These are phyloP conservation scores for Nesidiocoris tenuis DNA, from an alignment of 2,888 invertebrate species.

Conservation along the genomic window DNA sequence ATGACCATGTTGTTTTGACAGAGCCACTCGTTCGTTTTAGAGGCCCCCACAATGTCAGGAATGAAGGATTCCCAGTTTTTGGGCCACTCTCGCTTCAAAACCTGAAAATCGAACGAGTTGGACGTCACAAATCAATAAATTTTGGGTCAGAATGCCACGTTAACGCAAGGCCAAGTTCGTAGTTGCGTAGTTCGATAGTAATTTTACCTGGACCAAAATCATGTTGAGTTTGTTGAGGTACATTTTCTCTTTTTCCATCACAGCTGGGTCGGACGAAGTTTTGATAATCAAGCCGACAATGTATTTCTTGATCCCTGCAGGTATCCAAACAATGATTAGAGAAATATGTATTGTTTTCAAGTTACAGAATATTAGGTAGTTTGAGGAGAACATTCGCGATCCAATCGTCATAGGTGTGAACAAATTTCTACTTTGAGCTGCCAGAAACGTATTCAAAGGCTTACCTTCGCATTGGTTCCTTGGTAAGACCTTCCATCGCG, in stretches of 20 bases:
- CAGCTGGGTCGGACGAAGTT: slow-evolving; percentile 87
- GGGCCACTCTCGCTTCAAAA: slow-evolving; percentile 99
- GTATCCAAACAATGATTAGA: too few species aligned
- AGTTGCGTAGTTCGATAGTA: too few species aligned
- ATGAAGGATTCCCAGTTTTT: slow-evolving; percentile 99
- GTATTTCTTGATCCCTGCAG: slow-evolving; percentile 93
- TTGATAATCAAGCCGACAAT: slow-evolving; percentile 98
- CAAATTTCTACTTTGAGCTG: too few species aligned
- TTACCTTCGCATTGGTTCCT: slow-evolving; percentile 91
- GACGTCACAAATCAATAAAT: slow-evolving; percentile 45
- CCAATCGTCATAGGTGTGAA: too few species aligned
- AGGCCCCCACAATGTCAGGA: slow-evolving; percentile 97
- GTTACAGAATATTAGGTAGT: too few species aligned
- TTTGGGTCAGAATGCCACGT: too few species aligned
- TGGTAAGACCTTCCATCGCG: slow-evolving; percentile 97
- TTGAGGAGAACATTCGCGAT: too few species aligned
- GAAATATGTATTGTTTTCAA: too few species aligned
- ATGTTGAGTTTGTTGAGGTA: slow-evolving; percentile 98
- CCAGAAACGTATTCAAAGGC: too few species aligned
- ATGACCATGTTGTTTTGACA: slow-evolving; percentile 99
- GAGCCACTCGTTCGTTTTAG: slow-evolving; percentile 96
- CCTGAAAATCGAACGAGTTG: slow-evolving; percentile 57
- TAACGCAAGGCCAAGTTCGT: too few species aligned
- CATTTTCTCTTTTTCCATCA: slow-evolving; percentile 89
- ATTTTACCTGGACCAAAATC: slow-evolving; percentile 87